A percentile compares a stretch with the other conserved stretches of the same genome.
These are phyloP conservation scores for Molossus alvarezi DNA, from an alignment of 2,797 vertebrate species.

Conservation along the genomic window DNA sequence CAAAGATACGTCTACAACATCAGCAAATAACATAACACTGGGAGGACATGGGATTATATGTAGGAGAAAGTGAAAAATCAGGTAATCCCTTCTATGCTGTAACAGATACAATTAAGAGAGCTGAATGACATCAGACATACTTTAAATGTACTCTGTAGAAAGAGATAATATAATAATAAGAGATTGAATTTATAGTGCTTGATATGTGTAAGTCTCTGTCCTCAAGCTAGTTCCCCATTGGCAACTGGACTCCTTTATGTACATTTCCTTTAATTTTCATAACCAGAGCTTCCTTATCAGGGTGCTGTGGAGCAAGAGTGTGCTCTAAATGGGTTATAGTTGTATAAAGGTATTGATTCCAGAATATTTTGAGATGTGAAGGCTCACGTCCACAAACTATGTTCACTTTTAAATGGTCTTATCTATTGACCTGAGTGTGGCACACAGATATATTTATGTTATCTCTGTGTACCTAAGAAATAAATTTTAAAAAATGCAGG, in stretches of 20 bases:
- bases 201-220: neutral
- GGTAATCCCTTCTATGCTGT: neutral
- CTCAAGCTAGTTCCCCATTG: too few species aligned
- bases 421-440: neutral
- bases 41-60: conserved; percentile 94
- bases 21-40: conserved; percentile 92
- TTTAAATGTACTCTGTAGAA: neutral
- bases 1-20: conserved; percentile 95
- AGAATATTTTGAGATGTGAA: neutral
- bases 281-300: neutral
- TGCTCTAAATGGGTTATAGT: neutral
- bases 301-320: neutral
- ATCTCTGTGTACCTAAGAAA: neutral
- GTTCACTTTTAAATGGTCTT: neutral
- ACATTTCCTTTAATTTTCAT: conserved; percentile 23
- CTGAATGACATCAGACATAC: neutral
- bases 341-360: neutral
- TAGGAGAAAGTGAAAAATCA: conserved; percentile 16
- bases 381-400: neutral
- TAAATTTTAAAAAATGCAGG: neutral
- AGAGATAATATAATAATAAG: neutral
- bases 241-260: too few species aligned
- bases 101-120: neutral
- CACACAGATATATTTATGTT: neutral
- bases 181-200: neutral